These are phyloP conservation scores for Periplaneta americana DNA, from an alignment of 1,140 invertebrate species.

Conservation along the genomic window DNA sequence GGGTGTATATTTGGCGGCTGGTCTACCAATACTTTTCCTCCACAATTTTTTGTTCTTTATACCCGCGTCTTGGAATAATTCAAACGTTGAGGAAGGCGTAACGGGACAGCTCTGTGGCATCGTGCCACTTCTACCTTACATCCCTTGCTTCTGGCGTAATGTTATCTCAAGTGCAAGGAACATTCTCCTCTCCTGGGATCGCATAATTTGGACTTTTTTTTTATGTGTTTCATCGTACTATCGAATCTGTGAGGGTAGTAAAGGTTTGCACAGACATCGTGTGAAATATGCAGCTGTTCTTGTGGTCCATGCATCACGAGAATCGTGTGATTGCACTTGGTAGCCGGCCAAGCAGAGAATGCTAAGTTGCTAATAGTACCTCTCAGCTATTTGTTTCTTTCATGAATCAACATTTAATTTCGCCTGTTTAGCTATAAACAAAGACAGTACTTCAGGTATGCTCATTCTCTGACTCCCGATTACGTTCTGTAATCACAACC, in stretches of 20 bases:
- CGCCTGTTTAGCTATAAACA: too few relatives aligned
- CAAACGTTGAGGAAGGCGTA: background rate
- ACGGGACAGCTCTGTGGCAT: background rate
- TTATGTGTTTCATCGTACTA: background rate
- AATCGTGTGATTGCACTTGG: background rate
- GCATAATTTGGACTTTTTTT: background rate
- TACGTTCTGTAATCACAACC: too few relatives aligned
- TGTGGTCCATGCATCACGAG: background rate
- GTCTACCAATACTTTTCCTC: background rate
- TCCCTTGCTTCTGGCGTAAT: too few relatives aligned
- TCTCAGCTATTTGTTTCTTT: background rate
- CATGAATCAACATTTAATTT: too few relatives aligned
- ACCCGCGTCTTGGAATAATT: background rate
- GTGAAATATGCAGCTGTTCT: background rate
- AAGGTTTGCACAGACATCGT: background rate
- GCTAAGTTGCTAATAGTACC: background rate
- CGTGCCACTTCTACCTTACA: background rate
- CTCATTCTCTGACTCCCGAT: too few relatives aligned
- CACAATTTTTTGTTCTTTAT: background rate
- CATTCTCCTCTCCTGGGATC: too few relatives aligned
- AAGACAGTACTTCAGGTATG: too few relatives aligned
- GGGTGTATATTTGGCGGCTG: background rate
- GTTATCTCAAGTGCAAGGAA: background rate
- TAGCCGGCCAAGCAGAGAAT: background rate
- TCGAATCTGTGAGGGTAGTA: background rate